Percentiles rank a stretch among this genome's conserved stretches.
Conservation (phyloP, 2,797 vertebrate species). For the Ispidina lecontei region DNA sequence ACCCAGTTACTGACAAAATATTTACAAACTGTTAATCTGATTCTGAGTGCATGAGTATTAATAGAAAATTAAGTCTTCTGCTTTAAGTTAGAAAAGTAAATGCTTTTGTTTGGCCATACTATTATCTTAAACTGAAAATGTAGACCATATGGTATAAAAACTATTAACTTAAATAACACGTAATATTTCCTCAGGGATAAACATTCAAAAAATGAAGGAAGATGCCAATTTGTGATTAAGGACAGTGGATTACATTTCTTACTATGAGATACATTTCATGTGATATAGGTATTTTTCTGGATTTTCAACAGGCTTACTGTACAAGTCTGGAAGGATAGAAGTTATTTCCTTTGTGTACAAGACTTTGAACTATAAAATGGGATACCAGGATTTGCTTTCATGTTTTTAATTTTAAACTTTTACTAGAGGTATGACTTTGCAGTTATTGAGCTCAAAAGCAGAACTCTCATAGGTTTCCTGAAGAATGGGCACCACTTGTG, state of each 20-base stretch:
- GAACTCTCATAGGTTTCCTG: not conserved
- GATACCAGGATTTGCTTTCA: not conserved
- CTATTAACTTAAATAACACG: not conserved
- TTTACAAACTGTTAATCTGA: not conserved
- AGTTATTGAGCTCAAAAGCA: not conserved
- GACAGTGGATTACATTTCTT: not conserved
- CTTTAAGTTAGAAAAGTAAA: not conserved
- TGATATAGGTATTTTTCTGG: not conserved
- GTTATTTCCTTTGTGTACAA: not conserved
- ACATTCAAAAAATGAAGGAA: not conserved
- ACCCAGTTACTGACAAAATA: not conserved
- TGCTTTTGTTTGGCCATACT: not conserved
- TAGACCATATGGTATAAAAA: not conserved
- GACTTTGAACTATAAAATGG: not conserved
- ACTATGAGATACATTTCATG: not conserved
- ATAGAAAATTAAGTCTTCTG: not conserved
- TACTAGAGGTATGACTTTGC: not conserved
- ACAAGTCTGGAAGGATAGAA: not conserved
- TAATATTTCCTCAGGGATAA: not conserved
- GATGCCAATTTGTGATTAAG: not conserved
- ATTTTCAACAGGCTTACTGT: not conserved
- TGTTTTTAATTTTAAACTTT: not conserved
- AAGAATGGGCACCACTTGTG: not conserved
- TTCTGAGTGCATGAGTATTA: not conserved
- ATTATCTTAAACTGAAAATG: not conserved